A percentile compares a stretch with the other conserved stretches of the same genome.
Conservation (phyloP, 2,113 vertebrate genomes). For the Ovibos moschatus region DNA sequence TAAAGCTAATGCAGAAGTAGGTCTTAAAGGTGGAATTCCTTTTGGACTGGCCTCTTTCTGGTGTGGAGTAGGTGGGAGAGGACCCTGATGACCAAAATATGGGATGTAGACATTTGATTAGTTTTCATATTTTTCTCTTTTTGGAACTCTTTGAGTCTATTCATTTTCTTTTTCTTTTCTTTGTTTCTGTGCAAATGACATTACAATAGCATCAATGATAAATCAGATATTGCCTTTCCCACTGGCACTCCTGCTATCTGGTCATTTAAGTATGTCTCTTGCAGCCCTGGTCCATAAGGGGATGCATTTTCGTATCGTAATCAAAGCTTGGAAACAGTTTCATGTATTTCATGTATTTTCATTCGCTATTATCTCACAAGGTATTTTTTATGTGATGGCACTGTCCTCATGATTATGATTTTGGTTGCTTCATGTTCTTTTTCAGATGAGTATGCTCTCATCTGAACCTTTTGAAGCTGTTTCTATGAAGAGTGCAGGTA, state of each 20-base stretch:
- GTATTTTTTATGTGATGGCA: background rate
- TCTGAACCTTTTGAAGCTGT: conserved; percentile 24
- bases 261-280: background rate
- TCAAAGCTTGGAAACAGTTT: background rate
- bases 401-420: background rate
- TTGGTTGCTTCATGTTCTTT: background rate
- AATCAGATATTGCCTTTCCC: background rate
- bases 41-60: background rate
- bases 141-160: background rate
- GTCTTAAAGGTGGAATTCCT: background rate
- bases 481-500: background rate
- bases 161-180: background rate
- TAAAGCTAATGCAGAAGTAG: background rate
- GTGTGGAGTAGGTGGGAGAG: background rate
- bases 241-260: background rate
- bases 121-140: background rate
- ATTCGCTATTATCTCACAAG: background rate
- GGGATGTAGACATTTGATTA: background rate
- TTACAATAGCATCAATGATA: background rate
- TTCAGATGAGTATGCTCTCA: background rate
- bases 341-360: background rate
- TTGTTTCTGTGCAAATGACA: background rate
- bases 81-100: background rate
- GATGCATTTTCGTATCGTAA: background rate
- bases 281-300: background rate